phyloP scores from a whole-genome alignment of 1,140 invertebrate genomes.

The Acromyrmex heyeri region DNA sequence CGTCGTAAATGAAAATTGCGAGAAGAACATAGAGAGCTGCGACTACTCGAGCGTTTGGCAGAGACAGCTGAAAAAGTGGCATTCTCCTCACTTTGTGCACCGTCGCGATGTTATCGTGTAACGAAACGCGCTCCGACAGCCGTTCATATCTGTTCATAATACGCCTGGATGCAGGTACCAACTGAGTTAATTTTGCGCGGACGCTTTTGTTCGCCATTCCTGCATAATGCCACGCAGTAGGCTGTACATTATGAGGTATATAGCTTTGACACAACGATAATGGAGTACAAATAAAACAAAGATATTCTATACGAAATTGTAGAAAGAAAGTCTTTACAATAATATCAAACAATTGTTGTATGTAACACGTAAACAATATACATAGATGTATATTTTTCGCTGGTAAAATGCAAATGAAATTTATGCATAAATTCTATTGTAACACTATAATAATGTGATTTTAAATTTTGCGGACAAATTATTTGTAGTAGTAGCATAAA shows the following conservation, averaged over 20 bases:
- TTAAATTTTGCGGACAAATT: not conserved
- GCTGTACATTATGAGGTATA: slow-evolving; percentile 54
- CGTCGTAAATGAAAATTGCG: slow-evolving; percentile 33
- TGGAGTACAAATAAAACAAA: slow-evolving; percentile 39
- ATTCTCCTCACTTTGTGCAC: slow-evolving; percentile 48
- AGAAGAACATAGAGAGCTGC: slow-evolving; percentile 1
- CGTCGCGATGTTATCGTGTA: slow-evolving; percentile 52
- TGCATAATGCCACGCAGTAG: slow-evolving; percentile 33
- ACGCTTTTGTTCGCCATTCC: slow-evolving; percentile 68
- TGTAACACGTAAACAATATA: not conserved
- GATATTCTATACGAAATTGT: slow-evolving; percentile 35
- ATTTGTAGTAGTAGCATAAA: not conserved
- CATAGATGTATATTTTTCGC: not conserved
- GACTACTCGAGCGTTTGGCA: slow-evolving; percentile 28
- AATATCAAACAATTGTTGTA: not conserved
- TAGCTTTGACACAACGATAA: slow-evolving; percentile 45
- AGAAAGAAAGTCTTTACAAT: slow-evolving; percentile 11
- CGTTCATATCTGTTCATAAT: slow-evolving; percentile 73
- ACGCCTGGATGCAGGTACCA: slow-evolving; percentile 67
- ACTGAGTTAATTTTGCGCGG: slow-evolving; percentile 65
- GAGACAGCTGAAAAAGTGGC: slow-evolving; percentile 49
- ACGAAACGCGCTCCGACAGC: slow-evolving; percentile 57
- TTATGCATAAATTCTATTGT: slow-evolving; percentile 22
- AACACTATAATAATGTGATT: not conserved
- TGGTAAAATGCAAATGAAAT: slow-evolving; percentile 21